Percentiles rank a stretch among this genome's conserved stretches.
phyloP scores from a whole-genome alignment of 2,888 invertebrate species.

The Mystacides longicornis region DNA sequence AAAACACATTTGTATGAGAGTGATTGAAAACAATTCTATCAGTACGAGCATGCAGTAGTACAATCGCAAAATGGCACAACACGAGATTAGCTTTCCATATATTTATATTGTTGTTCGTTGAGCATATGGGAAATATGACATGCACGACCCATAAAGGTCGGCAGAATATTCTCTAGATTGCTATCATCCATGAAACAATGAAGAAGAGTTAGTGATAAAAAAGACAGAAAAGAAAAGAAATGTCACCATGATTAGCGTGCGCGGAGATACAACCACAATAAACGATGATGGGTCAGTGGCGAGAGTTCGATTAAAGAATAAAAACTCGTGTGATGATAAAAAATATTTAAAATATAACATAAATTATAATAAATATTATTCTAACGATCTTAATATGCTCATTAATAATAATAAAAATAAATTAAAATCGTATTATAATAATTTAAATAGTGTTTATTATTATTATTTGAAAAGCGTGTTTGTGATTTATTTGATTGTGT shows the following conservation, averaged over 20 bases:
- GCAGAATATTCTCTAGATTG: neutral
- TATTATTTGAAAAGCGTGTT: neutral
- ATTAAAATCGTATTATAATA: neutral
- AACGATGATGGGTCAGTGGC: conserved; percentile 17
- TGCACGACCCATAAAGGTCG: conserved; percentile 12
- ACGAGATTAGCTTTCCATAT: conserved; percentile 25
- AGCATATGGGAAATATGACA: conserved; percentile 20
- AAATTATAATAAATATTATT: neutral
- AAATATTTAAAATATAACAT: conserved; percentile 2
- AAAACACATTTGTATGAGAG: too few relatives aligned
- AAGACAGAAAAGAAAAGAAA: conserved; percentile 38
- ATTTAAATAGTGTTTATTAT: neutral
- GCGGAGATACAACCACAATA: conserved; percentile 29
- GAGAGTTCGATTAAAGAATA: conserved; percentile 44
- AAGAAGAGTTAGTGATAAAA: conserved; percentile 4
- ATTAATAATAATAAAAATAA: neutral
- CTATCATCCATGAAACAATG: conserved; percentile 7
- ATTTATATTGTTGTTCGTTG: too few relatives aligned
- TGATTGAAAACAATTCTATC: too few relatives aligned
- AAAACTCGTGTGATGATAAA: too few relatives aligned
- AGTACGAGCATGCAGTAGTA: too few relatives aligned
- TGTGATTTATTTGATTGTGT: conserved; percentile 10
- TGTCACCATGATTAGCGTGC: conserved; percentile 18
- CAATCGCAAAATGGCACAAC: conserved; percentile 15
- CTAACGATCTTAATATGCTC: conserved; percentile 11